Conservation (phyloP, 1,140 invertebrate species). For the Bilobella aurantiaca region DNA sequence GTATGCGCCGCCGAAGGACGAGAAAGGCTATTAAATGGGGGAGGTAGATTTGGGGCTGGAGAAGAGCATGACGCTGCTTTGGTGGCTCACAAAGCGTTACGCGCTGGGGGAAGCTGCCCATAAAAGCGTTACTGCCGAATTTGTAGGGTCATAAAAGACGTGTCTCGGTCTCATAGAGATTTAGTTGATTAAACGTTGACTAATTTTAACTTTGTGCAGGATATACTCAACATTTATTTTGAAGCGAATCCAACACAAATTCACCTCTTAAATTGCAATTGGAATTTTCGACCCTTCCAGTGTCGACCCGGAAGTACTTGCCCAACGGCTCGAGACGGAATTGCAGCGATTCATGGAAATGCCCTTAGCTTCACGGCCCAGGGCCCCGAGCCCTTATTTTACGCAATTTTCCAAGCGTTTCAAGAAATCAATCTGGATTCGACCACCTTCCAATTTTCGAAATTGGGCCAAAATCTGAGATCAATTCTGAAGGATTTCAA, state of each 20-base stretch:
- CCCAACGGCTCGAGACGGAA: constrained; percentile 18
- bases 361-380: constrained; percentile 27
- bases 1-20: too few species aligned
- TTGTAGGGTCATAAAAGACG: not conserved
- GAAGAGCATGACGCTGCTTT: too few species aligned
- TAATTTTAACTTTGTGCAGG: constrained; percentile 12
- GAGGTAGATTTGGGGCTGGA: too few species aligned
- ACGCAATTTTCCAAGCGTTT: constrained; percentile 20
- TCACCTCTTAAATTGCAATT: constrained; percentile 23
- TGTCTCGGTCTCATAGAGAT: not conserved
- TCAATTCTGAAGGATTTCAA: not conserved
- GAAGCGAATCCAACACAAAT: constrained; percentile 24
- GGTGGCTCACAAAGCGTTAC: too few species aligned
- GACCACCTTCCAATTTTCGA: not conserved
- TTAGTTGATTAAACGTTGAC: not conserved
- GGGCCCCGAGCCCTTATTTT: constrained; percentile 26
- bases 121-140: too few species aligned
- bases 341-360: constrained; percentile 31
- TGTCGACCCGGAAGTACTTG: constrained; percentile 24
- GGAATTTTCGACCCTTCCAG: constrained; percentile 32
- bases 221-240: constrained; percentile 33
- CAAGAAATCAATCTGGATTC: not conserved
- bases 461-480: not conserved
- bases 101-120: too few species aligned
- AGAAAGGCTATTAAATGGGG: too few species aligned